Percentiles rank a stretch among this genome's conserved stretches.
These are phyloP conservation scores for Ctenodactylus gundi DNA, from an alignment of 2,113 vertebrate species.

Conservation along the genomic window DNA sequence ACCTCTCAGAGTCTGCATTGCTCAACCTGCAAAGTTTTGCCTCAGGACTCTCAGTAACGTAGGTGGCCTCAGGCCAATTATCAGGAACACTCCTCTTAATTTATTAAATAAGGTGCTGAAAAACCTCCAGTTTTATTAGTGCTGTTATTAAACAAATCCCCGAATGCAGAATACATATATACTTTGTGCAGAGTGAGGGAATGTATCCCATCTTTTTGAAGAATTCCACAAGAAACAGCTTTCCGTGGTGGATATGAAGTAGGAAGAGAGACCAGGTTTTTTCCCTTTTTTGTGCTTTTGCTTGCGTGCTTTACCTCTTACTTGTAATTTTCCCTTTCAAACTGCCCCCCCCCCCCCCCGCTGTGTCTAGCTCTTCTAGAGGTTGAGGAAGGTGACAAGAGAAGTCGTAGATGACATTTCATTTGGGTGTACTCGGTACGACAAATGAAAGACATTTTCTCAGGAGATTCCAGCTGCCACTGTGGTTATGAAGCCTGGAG, in stretches of 20 bases:
- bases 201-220: not conserved
- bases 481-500: conserved; percentile 37
- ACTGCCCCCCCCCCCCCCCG: not conserved
- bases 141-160: conserved; percentile 25
- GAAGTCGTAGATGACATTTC: not conserved
- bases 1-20: too few relatives aligned
- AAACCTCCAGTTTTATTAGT: not conserved
- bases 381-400: not conserved
- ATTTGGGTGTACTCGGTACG: not conserved
- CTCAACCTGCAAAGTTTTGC: too few relatives aligned
- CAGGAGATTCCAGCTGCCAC: not conserved
- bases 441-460: not conserved
- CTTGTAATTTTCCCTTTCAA: conserved; percentile 2
- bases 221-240: not conserved
- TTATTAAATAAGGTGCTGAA: not conserved
- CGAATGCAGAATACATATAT: not conserved
- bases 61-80: not conserved
- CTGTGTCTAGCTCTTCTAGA: not conserved
- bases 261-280: not conserved
- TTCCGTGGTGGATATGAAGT: not conserved
- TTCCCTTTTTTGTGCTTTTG: conserved; percentile 21
- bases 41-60: not conserved
- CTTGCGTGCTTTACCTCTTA: not conserved
- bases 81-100: not conserved
- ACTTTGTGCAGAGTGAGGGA: not conserved